These are phyloP conservation scores for Campylomormyrus numenius DNA, from an alignment of 2,113 vertebrate genomes.

Conservation along the genomic window DNA sequence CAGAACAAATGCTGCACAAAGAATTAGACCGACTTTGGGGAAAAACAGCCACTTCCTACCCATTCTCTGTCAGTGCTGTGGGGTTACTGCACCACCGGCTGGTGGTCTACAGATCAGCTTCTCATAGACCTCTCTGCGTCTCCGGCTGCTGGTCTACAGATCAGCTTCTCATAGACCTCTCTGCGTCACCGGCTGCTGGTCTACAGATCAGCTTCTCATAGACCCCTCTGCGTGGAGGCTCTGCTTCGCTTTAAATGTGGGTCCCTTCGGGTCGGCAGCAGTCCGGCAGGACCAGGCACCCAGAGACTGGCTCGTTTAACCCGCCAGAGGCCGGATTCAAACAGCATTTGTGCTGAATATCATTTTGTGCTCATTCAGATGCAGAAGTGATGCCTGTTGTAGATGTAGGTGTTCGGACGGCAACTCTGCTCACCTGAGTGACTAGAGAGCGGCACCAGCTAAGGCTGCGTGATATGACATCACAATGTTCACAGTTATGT, in stretches of 20 bases:
- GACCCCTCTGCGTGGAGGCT: neutral
- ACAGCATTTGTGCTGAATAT: neutral
- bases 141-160: neutral
- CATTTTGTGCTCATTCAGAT: neutral
- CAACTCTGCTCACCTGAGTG: neutral
- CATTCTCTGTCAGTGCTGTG: neutral
- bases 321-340: neutral
- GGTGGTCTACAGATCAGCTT: neutral
- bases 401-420: neutral
- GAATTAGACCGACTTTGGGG: neutral
- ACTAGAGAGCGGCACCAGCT: neutral
- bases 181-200: neutral
- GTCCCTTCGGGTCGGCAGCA: neutral
- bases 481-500: too few species aligned
- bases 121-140: neutral
- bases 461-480: too few species aligned
- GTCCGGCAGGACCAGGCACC: neutral
- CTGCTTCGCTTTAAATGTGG: neutral
- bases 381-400: neutral
- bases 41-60: neutral
- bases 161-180: neutral
- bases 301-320: neutral
- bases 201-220: neutral
- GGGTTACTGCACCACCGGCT: neutral
- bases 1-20: neutral